Evolutionary conservation across 2,797 vertebrate species (phyloP).

Genomic region (Typhlichthys eigenmanni): DNA sequence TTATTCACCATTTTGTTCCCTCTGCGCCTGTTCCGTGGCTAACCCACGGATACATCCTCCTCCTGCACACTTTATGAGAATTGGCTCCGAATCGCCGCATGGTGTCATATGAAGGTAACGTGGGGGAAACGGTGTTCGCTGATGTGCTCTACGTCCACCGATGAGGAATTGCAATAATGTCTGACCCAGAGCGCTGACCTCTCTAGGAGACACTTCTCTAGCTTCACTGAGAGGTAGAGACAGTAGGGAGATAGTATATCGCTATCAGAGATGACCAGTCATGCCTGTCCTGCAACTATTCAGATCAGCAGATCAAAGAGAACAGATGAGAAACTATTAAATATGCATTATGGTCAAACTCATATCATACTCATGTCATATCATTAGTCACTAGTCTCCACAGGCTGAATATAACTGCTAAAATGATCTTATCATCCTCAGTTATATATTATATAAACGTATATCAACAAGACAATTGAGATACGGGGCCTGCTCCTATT

Average conservation of each 20-base stretch:
- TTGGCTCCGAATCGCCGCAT: slow-evolving; percentile 20
- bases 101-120: slow-evolving; percentile 60
- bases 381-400: slow-evolving; percentile 42
- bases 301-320: background rate
- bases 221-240: background rate
- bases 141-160: slow-evolving; percentile 16
- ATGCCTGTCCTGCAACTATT: background rate
- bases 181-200: background rate
- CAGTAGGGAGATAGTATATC: background rate
- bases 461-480: slow-evolving; percentile 2
- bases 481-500: slow-evolving; percentile 28
- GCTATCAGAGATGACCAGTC: background rate
- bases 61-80: slow-evolving; percentile 38
- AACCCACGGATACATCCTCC: slow-evolving; percentile 60
- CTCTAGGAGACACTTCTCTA: slow-evolving; percentile 3
- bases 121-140: slow-evolving; percentile 42
- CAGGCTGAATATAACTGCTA: slow-evolving; percentile 62
- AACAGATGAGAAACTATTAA: background rate
- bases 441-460: slow-evolving; percentile 21
- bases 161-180: background rate
- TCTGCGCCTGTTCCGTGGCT: slow-evolving; percentile 57
- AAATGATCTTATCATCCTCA: slow-evolving; percentile 56
- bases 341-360: too few relatives aligned
- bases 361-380: too few relatives aligned
- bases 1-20: slow-evolving; percentile 46